Evolutionary conservation across 1,140 invertebrate genomes (phyloP), one percentile per base, ranked within the genome.

Genomic region (Agraylea sexmaculata): DNA sequence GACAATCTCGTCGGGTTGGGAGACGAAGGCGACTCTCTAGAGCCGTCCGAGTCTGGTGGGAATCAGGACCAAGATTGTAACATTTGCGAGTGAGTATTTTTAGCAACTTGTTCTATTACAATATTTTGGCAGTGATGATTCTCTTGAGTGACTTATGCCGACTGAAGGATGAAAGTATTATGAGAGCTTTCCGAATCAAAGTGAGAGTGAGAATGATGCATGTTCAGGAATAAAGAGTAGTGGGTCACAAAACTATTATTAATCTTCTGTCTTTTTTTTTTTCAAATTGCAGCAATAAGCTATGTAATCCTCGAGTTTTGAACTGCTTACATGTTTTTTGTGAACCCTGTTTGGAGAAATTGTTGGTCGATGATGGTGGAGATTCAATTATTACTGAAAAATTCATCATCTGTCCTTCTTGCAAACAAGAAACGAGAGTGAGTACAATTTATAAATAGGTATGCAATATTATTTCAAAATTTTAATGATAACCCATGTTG

Each of bases 321-420:
- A 78, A 80, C 46, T 96, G 91, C 64, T 73, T 95, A 51, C 90
- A 94, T 69, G 86, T 87, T 4, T 94, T 91, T 66, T 94, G 90
- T 66, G 81, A 88, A 62, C 70, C 76, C 32, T 95, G 90, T 56
- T 67, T 93, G 46, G 79, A 86, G 52, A 85, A 85, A 56, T 70
- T 84, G 47, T 66, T 83, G 46, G 67, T 78, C 22, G 77, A 81
- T 53, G 81, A 80, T 53, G 70, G 68, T 31, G 74, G 72, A 27
- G 74, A 80, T 53, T 68, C 69, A 46, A 68, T 74, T 13, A 68
- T 51, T 62, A 70, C 55, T 49, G 68, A 70, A 51, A 64, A 69
- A 25, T 59, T 64, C 37, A 62, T 78, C 35, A 66, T 63, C 49
- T 91, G 87, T 53, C 81, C 84, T n/a, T 68, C 74, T 25, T 92